A percentile compares a stretch with the other conserved stretches of the same genome.
Conservation (phyloP, 1,140 invertebrate genomes). For the Papilio dardanus region DNA sequence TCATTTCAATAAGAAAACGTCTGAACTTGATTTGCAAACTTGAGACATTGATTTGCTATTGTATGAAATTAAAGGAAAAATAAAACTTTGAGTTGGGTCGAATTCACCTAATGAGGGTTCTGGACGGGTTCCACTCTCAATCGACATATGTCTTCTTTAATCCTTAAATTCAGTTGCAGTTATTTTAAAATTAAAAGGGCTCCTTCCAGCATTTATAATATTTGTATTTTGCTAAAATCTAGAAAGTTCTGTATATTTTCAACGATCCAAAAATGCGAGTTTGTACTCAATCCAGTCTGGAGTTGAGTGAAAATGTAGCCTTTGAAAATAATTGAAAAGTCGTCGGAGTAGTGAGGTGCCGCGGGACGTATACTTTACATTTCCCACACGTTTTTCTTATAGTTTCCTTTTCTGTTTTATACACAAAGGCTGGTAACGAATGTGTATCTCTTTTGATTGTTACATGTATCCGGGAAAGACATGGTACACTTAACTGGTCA, state of each 20-base stretch:
- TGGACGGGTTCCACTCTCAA: background rate
- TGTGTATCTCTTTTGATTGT: background rate
- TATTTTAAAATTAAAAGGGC: background rate
- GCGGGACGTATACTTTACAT: background rate
- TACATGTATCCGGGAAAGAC: background rate
- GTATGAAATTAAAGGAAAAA: too few relatives aligned
- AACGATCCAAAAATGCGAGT: background rate
- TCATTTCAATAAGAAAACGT: too few relatives aligned
- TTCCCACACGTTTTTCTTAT: background rate
- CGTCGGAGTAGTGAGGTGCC: background rate
- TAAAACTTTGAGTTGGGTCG: too few relatives aligned
- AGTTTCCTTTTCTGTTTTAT: background rate
- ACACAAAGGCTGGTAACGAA: background rate
- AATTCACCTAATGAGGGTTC: background rate
- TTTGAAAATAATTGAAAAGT: conserved; percentile 7
- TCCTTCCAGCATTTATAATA: background rate
- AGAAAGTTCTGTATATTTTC: background rate
- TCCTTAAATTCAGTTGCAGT: background rate
- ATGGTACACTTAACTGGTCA: background rate
- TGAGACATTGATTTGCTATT: too few relatives aligned
- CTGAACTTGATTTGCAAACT: too few relatives aligned
- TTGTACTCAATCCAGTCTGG: background rate
- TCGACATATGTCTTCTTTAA: background rate
- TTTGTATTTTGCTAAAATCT: background rate
- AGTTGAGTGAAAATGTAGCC: background rate